Percentiles rank a stretch among this genome's conserved stretches.
Conservation (phyloP, 2,113 vertebrate species). For the Spheniscus mendiculus region DNA sequence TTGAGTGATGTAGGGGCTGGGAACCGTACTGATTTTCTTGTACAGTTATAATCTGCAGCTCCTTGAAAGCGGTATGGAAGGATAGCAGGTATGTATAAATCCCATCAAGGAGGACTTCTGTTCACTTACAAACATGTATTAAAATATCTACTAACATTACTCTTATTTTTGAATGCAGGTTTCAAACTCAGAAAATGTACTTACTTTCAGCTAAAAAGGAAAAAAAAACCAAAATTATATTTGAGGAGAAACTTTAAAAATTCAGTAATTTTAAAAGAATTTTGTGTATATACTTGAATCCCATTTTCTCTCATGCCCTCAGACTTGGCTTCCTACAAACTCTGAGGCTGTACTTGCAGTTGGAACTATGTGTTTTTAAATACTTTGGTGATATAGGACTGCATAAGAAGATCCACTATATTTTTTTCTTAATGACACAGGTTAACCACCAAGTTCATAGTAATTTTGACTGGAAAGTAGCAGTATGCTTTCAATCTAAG, state of each 20-base stretch:
- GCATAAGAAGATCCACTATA: neutral
- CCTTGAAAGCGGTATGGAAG: neutral
- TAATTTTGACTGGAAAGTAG: neutral
- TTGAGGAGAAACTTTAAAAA: neutral
- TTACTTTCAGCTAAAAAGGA: neutral
- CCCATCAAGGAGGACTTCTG: neutral
- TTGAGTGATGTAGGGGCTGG: neutral
- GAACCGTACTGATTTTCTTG: neutral
- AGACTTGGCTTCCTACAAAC: neutral
- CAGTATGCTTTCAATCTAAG: neutral
- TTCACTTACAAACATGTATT: neutral
- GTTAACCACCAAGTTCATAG: neutral
- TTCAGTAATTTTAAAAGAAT: neutral
- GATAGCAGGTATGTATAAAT: neutral
- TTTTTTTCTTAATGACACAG: neutral
- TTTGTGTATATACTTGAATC: neutral
- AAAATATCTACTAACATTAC: neutral
- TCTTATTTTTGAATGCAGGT: neutral
- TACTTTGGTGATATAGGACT: neutral
- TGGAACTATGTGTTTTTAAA: neutral
- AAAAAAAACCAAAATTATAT: accelerated
- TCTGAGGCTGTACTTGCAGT: neutral
- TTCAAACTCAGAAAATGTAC: neutral
- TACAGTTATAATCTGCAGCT: neutral
- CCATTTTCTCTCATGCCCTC: neutral